Conservation (phyloP, 1,140 invertebrate species). For the Danaus plexippus region DNA sequence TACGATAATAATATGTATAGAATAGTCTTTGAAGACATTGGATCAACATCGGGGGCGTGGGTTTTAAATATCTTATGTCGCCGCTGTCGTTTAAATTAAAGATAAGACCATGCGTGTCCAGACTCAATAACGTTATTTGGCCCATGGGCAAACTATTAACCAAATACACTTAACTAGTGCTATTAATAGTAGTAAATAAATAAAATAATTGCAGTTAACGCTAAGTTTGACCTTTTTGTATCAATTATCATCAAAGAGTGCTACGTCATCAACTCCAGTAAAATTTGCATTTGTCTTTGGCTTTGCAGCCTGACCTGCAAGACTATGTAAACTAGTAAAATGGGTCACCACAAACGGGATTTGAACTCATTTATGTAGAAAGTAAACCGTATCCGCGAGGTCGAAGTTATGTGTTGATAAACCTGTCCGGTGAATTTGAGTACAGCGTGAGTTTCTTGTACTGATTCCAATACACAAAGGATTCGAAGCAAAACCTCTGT, state of each 20-base stretch:
- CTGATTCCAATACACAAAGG: conserved; percentile 39
- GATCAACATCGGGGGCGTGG: conserved; percentile 33
- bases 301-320: no score
- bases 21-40: conserved; percentile 26
- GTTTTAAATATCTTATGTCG: conserved; percentile 31
- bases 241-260: neutral
- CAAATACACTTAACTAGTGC: conserved; percentile 37
- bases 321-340: conserved; percentile 17
- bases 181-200: conserved; percentile 42
- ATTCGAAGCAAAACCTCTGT: conserved; percentile 11
- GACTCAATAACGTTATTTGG: conserved; percentile 32
- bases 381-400: conserved; percentile 64
- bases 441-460: conserved; percentile 45
- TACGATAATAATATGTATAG: conserved; percentile 36
- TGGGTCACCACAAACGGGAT: conserved; percentile 42
- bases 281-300: no score
- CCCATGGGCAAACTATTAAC: conserved; percentile 35
- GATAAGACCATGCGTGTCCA: conserved; percentile 45
- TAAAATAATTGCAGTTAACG: conserved; percentile 34
- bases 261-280: no score
- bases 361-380: conserved; percentile 53
- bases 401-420: conserved; percentile 46
- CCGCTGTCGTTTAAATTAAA: conserved; percentile 32
- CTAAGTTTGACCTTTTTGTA: conserved; percentile 4
- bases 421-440: conserved; percentile 42